These are phyloP conservation scores for Nipponia nippon DNA, from an alignment of 2,113 vertebrate species.

Conservation along the genomic window DNA sequence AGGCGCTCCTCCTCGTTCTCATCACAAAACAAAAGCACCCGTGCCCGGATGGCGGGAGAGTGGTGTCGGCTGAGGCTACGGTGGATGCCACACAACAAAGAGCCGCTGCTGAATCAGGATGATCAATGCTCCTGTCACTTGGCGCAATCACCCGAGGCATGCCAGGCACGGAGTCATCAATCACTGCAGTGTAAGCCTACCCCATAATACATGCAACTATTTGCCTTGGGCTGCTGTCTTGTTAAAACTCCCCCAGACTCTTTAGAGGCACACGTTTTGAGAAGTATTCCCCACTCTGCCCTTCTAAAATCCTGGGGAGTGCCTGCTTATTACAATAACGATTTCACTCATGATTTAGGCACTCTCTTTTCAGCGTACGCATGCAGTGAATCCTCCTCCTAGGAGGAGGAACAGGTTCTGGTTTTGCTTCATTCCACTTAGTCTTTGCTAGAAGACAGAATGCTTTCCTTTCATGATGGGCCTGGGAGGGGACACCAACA, in stretches of 20 bases:
- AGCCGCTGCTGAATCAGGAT: background rate
- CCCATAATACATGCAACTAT: background rate
- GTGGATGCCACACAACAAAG: background rate
- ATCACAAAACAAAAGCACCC: background rate
- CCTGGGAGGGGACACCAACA: background rate
- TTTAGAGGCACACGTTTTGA: accelerated
- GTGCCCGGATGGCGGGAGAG: accelerated
- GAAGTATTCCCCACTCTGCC: background rate
- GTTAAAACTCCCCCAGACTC: background rate
- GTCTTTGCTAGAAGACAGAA: background rate
- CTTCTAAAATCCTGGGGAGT: background rate
- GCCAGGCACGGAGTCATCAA: background rate
- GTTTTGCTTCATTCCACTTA: background rate
- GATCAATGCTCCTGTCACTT: slow-evolving; percentile 48
- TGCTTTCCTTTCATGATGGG: accelerated
- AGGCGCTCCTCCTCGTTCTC: accelerated
- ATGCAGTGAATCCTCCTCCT: background rate
- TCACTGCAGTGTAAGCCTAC: background rate
- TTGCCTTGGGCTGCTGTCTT: background rate
- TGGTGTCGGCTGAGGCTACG: accelerated
- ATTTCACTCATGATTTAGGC: background rate
- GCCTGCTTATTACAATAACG: background rate
- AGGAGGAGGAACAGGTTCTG: background rate
- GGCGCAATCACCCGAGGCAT: background rate
- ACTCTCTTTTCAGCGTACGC: background rate